Percentiles rank a stretch among this genome's conserved stretches.
Evolutionary conservation across 2,113 vertebrate species (phyloP).

Genomic region (Tragelaphus buxtoni): DNA sequence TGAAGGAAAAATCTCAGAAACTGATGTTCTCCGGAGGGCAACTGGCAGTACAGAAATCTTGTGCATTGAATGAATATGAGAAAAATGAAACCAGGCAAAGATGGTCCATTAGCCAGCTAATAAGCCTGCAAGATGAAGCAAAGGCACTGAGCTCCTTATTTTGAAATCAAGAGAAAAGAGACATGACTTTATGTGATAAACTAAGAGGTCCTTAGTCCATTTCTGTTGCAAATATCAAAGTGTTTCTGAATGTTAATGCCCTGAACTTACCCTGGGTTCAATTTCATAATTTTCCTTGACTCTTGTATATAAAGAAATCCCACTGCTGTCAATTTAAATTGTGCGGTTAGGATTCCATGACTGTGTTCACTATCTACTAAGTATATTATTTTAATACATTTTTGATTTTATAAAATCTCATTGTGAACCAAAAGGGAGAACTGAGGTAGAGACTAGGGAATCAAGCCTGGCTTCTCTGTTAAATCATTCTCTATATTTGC

Average conservation of each 20-base stretch:
- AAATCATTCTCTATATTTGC: neutral
- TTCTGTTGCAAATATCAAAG: constrained; percentile 1
- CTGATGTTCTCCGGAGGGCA: neutral
- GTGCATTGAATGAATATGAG: constrained; percentile 2
- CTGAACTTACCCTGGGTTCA: neutral
- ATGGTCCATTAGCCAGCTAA: constrained; percentile 48
- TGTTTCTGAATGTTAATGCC: neutral
- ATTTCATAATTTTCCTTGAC: constrained; percentile 12
- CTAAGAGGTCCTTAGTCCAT: neutral
- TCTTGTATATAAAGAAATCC: constrained; percentile 6
- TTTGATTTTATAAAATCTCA: neutral
- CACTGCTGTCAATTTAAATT: constrained; percentile 34
- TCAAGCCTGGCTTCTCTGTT: neutral
- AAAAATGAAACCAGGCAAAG: neutral
- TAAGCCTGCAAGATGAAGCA: constrained; percentile 29
- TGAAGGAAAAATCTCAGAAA: neutral
- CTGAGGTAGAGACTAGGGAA: neutral
- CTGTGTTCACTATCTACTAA: neutral
- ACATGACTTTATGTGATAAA: neutral
- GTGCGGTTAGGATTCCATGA: neutral
- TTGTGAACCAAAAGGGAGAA: neutral
- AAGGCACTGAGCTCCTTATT: neutral
- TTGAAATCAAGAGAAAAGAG: neutral
- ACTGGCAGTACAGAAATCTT: neutral
- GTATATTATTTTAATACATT: neutral